Base-by-base conservation (phyloP, 2,797 vertebrate species). In the Salmo trutta region DNA sequence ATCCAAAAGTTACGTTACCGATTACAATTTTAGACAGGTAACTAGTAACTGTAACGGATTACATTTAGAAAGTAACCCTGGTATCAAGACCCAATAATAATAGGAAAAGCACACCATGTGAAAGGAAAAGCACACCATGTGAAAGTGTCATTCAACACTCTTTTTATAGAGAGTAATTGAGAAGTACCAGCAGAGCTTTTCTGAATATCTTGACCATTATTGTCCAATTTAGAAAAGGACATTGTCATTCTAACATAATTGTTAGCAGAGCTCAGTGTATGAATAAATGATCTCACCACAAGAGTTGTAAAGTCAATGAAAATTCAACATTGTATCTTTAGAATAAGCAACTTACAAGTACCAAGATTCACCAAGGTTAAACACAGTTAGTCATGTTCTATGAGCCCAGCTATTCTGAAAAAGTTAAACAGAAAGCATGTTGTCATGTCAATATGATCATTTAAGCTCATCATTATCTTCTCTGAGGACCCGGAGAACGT, bases 161-260 rank as follows among this genome's bases (percentile, higher is more conserved):
- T 69, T 74, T 78, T 52, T 78, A 56, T 77, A 62, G 69, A 27
- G 19, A 52, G 21, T 71, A 71, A 16, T 52, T 51, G 14, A 36
- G 33, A 36, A 41, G 19, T 5, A 19, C 47, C 41, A 15, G 21
- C 21, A 27, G 19, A 24, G 70, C 10, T 71, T 71, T 71, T 71
- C 47, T 47, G n/a, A 21, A 15, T 16, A 15, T 71, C 29, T 67
- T 67, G 65, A 67, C 21, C 21, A 71, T 27, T 53, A 8, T 71
- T 71, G 36, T 29, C 17, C n/a, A 17, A 19, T 12, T 33, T 31
- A 68, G 14, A 68, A 68, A 36, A 33, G 31, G 27, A 68, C 66
- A 68, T 10, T 27, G 66, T 71, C 70, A 5, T 65, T 71, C 16
- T 4, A 51, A 24, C 12, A 24, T 21, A 53, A 72, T 19, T 21